Conservation (phyloP, 2,113 vertebrate genomes). For the Sclerurus mexicanus region DNA sequence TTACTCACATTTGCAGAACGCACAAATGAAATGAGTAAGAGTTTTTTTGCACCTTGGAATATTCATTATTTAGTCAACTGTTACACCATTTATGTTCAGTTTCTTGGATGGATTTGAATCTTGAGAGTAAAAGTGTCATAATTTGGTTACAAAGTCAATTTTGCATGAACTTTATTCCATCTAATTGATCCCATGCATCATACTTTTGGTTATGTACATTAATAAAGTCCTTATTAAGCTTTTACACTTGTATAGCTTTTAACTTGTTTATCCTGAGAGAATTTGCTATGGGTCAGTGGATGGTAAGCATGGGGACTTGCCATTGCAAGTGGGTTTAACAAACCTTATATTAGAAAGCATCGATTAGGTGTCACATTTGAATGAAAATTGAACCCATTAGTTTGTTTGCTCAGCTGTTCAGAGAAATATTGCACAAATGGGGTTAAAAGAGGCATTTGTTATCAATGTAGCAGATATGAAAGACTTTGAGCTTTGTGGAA, state of each 20-base stretch:
- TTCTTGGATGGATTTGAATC: neutral
- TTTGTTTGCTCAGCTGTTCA: conserved; percentile 71
- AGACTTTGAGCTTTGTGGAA: conserved; percentile 7
- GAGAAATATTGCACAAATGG: conserved; percentile 43
- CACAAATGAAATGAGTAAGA: neutral
- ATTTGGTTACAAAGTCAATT: neutral
- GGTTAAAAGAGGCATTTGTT: conserved; percentile 43
- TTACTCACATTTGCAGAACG: neutral
- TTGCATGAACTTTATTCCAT: neutral
- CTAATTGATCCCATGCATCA: neutral
- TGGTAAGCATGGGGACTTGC: neutral
- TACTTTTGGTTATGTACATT: neutral
- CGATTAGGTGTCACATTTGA: conserved; percentile 57
- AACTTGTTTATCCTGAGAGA: conserved; percentile 12
- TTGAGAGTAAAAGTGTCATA: neutral
- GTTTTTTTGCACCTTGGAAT: neutral
- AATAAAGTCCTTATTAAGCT: conserved; percentile 37
- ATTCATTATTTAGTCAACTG: neutral
- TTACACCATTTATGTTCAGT: neutral
- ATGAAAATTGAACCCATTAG: conserved; percentile 63
- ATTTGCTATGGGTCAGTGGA: neutral
- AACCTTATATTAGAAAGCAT: conserved; percentile 40
- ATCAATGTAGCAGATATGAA: conserved; percentile 21
- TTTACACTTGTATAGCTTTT: conserved; percentile 16
- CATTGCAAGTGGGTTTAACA: conserved; percentile 42